phyloP scores from a whole-genome alignment of 2,113 vertebrate species.

The Corythoichthys intestinalis region DNA sequence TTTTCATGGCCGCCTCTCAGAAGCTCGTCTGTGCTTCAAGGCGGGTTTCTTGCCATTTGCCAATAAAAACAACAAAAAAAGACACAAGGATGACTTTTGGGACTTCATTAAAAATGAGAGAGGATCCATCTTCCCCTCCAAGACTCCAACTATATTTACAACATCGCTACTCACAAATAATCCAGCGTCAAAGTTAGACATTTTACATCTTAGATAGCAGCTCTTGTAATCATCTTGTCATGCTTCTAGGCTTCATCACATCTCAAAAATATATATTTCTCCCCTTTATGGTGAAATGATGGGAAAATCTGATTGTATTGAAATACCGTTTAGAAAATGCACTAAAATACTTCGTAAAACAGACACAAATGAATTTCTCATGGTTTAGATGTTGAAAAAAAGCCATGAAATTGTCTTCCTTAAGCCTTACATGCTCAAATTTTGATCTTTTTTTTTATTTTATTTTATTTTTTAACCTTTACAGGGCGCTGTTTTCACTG shows the following conservation, averaged over 20 bases:
- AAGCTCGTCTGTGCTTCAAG: slow-evolving; percentile 22
- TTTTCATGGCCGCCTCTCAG: slow-evolving; percentile 19
- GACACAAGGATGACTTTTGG: slow-evolving; percentile 64
- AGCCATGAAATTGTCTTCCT: too few species aligned
- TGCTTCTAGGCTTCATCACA: slow-evolving; percentile 39
- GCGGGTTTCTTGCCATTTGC: slow-evolving; percentile 44
- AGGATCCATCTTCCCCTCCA: slow-evolving; percentile 61
- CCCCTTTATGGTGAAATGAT: slow-evolving; percentile 45
- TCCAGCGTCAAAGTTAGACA: slow-evolving; percentile 47
- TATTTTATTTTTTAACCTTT: too few species aligned
- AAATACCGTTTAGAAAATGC: slow-evolving; percentile 15
- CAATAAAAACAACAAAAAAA: slow-evolving; percentile 44
- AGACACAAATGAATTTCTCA: too few species aligned
- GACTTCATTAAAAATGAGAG: slow-evolving; percentile 76
- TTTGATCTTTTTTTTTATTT: too few species aligned
- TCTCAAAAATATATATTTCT: slow-evolving; percentile 39
- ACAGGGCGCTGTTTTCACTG: too few species aligned
- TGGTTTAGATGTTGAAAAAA: too few species aligned
- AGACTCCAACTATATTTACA: slow-evolving; percentile 62
- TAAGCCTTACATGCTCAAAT: too few species aligned
- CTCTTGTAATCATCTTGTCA: slow-evolving; percentile 55
- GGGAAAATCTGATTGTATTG: not conserved
- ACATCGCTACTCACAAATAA: slow-evolving; percentile 57
- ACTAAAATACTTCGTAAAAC: too few species aligned
- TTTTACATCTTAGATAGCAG: slow-evolving; percentile 55